Base-by-base conservation (phyloP, 2,113 vertebrate genomes). In the Gallinago paraguaiae region DNA sequence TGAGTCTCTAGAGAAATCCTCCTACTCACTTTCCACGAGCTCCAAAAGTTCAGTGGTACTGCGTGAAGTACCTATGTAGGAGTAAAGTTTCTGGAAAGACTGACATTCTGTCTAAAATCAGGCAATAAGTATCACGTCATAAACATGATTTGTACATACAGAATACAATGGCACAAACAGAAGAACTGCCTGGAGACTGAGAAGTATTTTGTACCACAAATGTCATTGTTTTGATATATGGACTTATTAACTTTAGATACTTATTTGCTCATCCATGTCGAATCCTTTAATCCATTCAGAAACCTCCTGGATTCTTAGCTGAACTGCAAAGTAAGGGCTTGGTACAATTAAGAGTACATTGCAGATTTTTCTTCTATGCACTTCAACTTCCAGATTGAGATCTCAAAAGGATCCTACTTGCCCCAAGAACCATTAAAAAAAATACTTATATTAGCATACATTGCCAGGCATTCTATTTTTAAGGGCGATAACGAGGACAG, bases 21-120 rank as follows among this genome's bases (percentile, higher is more conserved):
- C 91, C 95, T 81, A 82, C 88, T 96, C 64, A 33, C 63, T 82
- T 85, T 80, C 41, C 51, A 71, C 22, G 83, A 72, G 67, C 71
- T 93, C n/a, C 60, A 23, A 4, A 85, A 85, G 83, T 80, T 78
- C 60, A 61, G 48, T 50, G 46, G 39, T 76, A 82, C 9, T 61
- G 76, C 59, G 59, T 43, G 46, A 53, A n/a, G 25, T 41, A 69
- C 67, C 28, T 17, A 13, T 2, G 64, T 27, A 86, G 76, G 60
- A 90, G 69, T 78, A n/a, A 88, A 80, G 53, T 70, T 92, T 86
- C 82, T 78, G 57, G 63, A 28, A 91, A 80, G 78, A 91, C 9
- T 64, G 72, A 89, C 18, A 24, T 37, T 84, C 41, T 39, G 79
- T 54, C 72, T 69, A 88, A 82, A 91, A 88, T 35, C 43, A 82